A percentile compares a stretch with the other conserved stretches of the same genome.
phyloP scores from a whole-genome alignment of 2,113 vertebrate species.

The Cichladusa arquata region DNA sequence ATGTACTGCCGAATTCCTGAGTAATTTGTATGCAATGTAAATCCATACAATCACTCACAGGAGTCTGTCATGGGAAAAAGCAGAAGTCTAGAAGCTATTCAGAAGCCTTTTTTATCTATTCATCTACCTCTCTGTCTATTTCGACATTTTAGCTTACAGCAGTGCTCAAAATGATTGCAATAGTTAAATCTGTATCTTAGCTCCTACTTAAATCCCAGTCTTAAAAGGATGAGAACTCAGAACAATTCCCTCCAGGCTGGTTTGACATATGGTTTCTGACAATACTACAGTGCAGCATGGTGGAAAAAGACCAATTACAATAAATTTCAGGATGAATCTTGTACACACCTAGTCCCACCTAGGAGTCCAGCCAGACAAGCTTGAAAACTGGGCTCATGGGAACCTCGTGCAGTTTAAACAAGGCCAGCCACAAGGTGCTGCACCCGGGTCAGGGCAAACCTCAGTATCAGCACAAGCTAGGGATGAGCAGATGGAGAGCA shows the following conservation, averaged over 20 bases:
- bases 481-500: fast-evolving
- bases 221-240: conserved; percentile 3
- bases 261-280: not conserved
- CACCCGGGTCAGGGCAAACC: not conserved
- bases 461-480: not conserved
- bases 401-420: fast-evolving
- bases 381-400: not conserved
- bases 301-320: not conserved
- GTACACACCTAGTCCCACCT: not conserved
- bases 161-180: not conserved
- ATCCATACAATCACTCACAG: conserved; percentile 61
- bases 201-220: not conserved
- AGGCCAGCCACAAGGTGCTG: not conserved
- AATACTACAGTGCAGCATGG: not conserved
- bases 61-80: conserved; percentile 50
- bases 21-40: conserved; percentile 64
- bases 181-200: not conserved
- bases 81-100: not conserved
- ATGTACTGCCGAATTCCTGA: conserved; percentile 17
- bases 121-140: not conserved
- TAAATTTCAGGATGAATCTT: not conserved
- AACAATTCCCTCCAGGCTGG: not conserved
- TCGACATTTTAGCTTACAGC: not conserved
- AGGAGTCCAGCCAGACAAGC: not conserved
- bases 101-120: not conserved